Conservation (phyloP, 2,888 invertebrate genomes). For the Drosophila kambysellisi region DNA sequence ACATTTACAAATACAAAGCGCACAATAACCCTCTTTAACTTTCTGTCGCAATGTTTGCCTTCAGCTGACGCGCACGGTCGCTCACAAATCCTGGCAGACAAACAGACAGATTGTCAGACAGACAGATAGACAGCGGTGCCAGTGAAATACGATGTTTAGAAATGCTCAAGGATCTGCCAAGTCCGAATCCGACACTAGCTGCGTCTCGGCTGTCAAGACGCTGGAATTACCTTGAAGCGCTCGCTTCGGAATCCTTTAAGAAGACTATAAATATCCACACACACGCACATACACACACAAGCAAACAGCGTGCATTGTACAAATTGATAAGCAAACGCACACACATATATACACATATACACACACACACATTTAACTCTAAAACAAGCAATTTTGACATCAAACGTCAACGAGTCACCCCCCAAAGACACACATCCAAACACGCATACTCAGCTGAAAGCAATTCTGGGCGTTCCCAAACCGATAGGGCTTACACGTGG, state of each 20-base stretch:
- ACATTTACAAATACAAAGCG: slow-evolving; percentile 22
- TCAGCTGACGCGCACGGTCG: slow-evolving; percentile 66
- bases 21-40: slow-evolving; percentile 67
- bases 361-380: slow-evolving; percentile 31
- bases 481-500: slow-evolving; percentile 59
- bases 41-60: slow-evolving; percentile 76
- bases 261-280: slow-evolving; percentile 67
- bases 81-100: slow-evolving; percentile 63
- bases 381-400: slow-evolving; percentile 76
- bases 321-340: slow-evolving; percentile 58
- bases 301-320: slow-evolving; percentile 36
- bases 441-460: slow-evolving; percentile 47
- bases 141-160: slow-evolving; percentile 51
- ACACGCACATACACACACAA: slow-evolving; percentile 4
- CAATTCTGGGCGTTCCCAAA: slow-evolving; percentile 53
- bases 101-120: slow-evolving; percentile 7
- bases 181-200: slow-evolving; percentile 45
- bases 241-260: slow-evolving; percentile 73
- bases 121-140: slow-evolving; percentile 43
- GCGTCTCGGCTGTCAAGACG: slow-evolving; percentile 39
- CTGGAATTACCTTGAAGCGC: slow-evolving; percentile 62
- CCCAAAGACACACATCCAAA: slow-evolving; percentile 16
- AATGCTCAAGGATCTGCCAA: slow-evolving; percentile 37
- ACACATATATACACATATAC: slow-evolving; percentile 8
- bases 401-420: slow-evolving; percentile 71